A percentile compares a stretch with the other conserved stretches of the same genome.
These are phyloP conservation scores for Cataglyphis livida DNA, from an alignment of 2,888 invertebrate species.

Conservation along the genomic window DNA sequence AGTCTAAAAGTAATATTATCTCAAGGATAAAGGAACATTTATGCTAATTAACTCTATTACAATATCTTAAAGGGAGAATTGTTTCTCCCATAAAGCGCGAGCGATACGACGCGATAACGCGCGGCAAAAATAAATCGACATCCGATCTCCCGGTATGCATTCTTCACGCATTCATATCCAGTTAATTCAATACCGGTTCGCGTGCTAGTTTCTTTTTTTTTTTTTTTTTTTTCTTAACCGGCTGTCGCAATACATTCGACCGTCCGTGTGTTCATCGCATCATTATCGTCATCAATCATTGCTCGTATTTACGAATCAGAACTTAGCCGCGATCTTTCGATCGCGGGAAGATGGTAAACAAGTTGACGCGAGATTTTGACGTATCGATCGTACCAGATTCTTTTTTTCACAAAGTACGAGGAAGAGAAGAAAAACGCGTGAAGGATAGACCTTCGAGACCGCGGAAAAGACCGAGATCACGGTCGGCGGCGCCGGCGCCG, in stretches of 20 bases:
- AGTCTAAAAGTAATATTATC: background rate
- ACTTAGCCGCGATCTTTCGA: background rate
- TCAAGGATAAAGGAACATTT: background rate
- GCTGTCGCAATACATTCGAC: background rate
- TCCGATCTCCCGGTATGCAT: background rate
- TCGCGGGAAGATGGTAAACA: background rate
- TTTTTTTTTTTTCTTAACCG: too few species aligned
- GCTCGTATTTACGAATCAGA: background rate
- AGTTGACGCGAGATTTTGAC: conserved; percentile 11
- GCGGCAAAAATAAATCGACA: conserved; percentile 19
- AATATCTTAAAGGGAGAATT: background rate
- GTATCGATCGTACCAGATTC: background rate
- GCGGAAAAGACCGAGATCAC: conserved; percentile 4
- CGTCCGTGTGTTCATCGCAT: background rate
- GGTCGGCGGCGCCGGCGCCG: conserved; percentile 56
- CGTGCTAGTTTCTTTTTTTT: background rate
- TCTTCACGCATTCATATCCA: background rate
- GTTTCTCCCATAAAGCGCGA: background rate
- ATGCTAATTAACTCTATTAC: background rate
- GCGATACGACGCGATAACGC: conserved; percentile 21
- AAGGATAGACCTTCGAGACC: conserved; percentile 31
- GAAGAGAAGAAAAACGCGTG: conserved; percentile 8
- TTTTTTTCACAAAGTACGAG: background rate
- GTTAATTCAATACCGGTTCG: background rate
- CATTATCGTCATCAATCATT: background rate